These are phyloP conservation scores for Rhineura floridana DNA, from an alignment of 2,113 vertebrate genomes.

Conservation along the genomic window DNA sequence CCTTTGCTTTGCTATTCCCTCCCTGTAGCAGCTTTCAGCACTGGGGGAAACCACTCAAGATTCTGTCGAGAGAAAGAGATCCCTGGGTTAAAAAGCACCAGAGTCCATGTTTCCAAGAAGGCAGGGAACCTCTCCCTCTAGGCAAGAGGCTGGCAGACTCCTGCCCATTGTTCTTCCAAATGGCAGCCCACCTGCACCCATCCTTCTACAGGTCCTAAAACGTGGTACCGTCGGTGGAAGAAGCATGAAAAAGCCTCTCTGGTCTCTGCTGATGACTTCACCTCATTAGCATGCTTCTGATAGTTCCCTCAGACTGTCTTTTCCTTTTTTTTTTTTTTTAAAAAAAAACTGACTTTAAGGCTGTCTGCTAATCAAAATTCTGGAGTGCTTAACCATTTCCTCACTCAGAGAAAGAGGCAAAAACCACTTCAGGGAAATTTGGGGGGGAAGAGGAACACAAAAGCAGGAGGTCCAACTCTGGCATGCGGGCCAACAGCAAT, in stretches of 20 bases:
- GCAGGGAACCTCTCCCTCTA: not conserved
- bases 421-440: not conserved
- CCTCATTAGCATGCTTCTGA: constrained; percentile 72
- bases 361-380: constrained; percentile 74
- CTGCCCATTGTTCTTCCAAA: not conserved
- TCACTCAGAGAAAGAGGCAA: constrained; percentile 9
- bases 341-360: constrained; percentile 63
- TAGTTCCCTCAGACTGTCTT: constrained; percentile 67
- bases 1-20: constrained; percentile 47
- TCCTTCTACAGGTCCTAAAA: constrained; percentile 22
- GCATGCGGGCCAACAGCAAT: not conserved
- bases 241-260: constrained; percentile 59
- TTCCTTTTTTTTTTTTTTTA: not conserved
- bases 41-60: constrained; percentile 58
- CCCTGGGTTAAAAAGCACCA: constrained; percentile 21
- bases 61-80: not conserved
- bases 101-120: constrained; percentile 29
- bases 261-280: constrained; percentile 72
- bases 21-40: constrained; percentile 52
- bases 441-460: not conserved
- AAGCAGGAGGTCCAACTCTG: rapidly evolving
- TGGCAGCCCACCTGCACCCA: constrained; percentile 60
- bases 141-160: not conserved
- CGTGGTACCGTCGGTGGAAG: constrained; percentile 44
- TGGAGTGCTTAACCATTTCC: constrained; percentile 70